Evolutionary conservation across 2,797 vertebrate genomes (phyloP).

Genomic region (Cichlasoma orientale): DNA sequence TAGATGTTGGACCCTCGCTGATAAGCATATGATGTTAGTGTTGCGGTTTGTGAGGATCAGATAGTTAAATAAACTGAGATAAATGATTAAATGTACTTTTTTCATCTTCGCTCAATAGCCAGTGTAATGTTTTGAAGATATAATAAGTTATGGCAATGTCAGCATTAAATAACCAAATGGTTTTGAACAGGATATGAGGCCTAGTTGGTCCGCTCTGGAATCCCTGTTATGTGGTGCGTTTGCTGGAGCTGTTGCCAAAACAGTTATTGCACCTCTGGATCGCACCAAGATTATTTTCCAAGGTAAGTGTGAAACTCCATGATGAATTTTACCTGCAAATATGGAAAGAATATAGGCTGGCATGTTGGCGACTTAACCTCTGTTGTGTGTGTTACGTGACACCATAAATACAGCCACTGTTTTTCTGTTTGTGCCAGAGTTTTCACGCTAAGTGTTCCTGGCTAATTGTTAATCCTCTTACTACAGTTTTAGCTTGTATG

Average conservation of each 20-base stretch:
- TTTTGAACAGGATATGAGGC: slow-evolving; percentile 77
- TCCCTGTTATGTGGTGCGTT: slow-evolving; percentile 91
- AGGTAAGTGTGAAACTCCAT: slow-evolving; percentile 76
- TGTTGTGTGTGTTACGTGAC: neutral
- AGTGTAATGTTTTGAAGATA: neutral
- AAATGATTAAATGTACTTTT: neutral
- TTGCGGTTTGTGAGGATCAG: neutral
- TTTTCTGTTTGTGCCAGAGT: slow-evolving; percentile 17
- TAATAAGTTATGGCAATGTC: neutral
- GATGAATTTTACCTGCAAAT: neutral
- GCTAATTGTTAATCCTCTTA: slow-evolving; percentile 66
- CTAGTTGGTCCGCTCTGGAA: slow-evolving; percentile 83
- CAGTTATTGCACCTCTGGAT: slow-evolving; percentile 93
- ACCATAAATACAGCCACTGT: neutral
- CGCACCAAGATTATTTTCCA: slow-evolving; percentile 99
- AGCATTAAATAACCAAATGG: neutral
- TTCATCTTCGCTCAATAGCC: neutral
- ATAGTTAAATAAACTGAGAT: neutral
- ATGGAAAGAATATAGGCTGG: neutral
- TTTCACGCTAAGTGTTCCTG: slow-evolving; percentile 28
- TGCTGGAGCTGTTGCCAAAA: slow-evolving; percentile 96
- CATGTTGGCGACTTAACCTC: neutral
- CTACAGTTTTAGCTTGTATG: slow-evolving; percentile 50
- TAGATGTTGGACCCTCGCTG: neutral
- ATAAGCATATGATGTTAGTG: neutral